Evolutionary conservation across 2,797 vertebrate species (phyloP), one percentile per base, ranked within the genome.

Genomic region (Xenopus petersii): DNA sequence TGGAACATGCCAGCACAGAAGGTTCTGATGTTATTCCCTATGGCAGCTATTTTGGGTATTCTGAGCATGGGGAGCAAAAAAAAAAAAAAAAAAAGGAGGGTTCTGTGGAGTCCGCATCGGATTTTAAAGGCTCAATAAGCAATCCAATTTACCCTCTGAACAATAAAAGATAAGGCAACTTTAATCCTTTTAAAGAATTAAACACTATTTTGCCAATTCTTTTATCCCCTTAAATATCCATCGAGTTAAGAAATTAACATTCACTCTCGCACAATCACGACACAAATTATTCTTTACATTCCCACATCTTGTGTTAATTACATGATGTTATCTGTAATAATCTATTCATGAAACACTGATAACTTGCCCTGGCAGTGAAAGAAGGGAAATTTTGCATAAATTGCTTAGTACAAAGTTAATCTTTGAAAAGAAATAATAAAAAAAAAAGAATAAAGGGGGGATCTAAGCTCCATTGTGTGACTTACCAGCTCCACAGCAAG

Each of bases 321-420:
- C 92, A 95, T 95, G 96, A 97, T 95, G 91, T 87, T 94, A 98
- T 98, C 96, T 87, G 83, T 86, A 87, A 87, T 97, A 97, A 98
- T 97, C 96, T 95, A 94, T 94, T 95, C 90, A 89, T 81, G 81
- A 88, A 87, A 82, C 88, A 88, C 83, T 86, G 91, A 92, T 93
- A 94, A 92, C 86, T 88, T 91, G 91, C 85, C 89, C 89, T 87
- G 86, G 81, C 80, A 86, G 87, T 89, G 89, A 91, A 88, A 88
- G 87, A 67, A 79, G 67, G 13, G 83, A 84, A 91, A 91, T 81
- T 91, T 87, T 90, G 92, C 93, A 93, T 93, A 95, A 96, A 93
- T 95, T 95, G 93, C 95, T 95, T 91, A 93, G 94, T 88, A 92
- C 92, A 93, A 95, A 95, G 94, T 96, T 96, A 96, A 98, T 96